phyloP scores from a whole-genome alignment of 1,140 invertebrate species.

The Temnothorax longispinosus region DNA sequence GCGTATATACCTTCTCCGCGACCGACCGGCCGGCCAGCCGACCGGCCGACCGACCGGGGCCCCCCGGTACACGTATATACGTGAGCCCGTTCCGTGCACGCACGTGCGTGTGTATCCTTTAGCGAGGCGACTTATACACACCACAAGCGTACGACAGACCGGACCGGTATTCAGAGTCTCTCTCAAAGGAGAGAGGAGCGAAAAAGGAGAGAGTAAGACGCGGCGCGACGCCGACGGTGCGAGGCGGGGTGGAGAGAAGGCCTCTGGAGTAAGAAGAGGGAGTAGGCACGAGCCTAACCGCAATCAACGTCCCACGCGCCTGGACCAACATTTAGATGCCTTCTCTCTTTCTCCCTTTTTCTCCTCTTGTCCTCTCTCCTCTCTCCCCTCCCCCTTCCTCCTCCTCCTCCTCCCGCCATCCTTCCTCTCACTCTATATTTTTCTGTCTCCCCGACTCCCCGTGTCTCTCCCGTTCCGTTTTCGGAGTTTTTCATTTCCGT shows the following conservation, averaged over 20 bases:
- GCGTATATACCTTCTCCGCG: constrained; percentile 55
- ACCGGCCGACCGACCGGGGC: too few species aligned
- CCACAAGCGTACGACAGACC: constrained; percentile 77
- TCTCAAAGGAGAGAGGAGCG: constrained; percentile 65
- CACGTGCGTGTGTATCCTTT: constrained; percentile 49
- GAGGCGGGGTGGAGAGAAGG: constrained; percentile 33
- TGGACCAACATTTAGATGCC: constrained; percentile 78
- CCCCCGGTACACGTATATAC: constrained; percentile 1
- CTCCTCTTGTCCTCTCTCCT: not conserved
- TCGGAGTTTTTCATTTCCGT: constrained; percentile 17
- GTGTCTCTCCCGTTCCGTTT: constrained; percentile 5
- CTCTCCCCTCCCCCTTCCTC: not conserved
- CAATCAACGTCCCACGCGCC: constrained; percentile 82
- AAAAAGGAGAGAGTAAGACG: constrained; percentile 45
- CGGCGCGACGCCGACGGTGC: constrained; percentile 19
- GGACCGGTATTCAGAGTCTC: constrained; percentile 83
- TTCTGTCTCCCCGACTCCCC: not conserved
- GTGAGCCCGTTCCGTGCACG: constrained; percentile 56
- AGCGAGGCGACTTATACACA: constrained; percentile 68
- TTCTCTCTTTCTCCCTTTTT: constrained; percentile 65
- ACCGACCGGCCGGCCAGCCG: not conserved
- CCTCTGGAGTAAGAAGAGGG: constrained; percentile 65
- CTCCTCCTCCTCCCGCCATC: not conserved
- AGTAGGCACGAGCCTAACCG: constrained; percentile 84
- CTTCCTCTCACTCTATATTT: constrained; percentile 25